Percentiles rank a stretch among this genome's conserved stretches.
These are phyloP conservation scores for Akabosia matsudoensis DNA, from an alignment of 1,140 invertebrate species.

Conservation along the genomic window DNA sequence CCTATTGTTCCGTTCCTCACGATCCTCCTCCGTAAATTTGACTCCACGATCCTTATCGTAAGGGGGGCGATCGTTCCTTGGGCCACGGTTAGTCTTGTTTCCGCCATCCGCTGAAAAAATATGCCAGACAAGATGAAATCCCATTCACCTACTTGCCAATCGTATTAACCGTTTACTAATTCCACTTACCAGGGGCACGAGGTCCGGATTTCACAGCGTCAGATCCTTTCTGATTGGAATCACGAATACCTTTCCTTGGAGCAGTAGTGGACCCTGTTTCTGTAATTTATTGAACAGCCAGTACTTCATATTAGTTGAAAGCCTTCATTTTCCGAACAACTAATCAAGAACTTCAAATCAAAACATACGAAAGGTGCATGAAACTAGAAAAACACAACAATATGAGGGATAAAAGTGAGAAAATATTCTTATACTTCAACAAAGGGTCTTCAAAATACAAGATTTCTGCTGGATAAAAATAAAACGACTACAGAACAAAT, in stretches of 20 bases:
- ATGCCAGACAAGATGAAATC: neutral
- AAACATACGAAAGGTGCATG: neutral
- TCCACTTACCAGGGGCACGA: slow-evolving; percentile 21
- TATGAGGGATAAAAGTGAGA: no score
- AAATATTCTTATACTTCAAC: no score
- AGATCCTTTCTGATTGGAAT: slow-evolving; percentile 38
- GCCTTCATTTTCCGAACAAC: neutral
- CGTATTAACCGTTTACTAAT: neutral
- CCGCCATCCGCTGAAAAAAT: slow-evolving; percentile 30
- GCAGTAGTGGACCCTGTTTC: slow-evolving; percentile 29
- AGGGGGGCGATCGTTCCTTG: slow-evolving; percentile 46
- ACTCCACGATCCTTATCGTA: slow-evolving; percentile 52
- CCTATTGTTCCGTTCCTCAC: slow-evolving; percentile 70
- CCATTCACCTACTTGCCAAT: slow-evolving; percentile 31
- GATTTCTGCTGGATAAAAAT: no score
- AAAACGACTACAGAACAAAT: no score
- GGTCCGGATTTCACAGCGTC: slow-evolving; percentile 15
- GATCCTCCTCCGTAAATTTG: slow-evolving; percentile 60
- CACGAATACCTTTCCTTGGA: slow-evolving; percentile 42
- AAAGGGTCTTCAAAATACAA: no score
- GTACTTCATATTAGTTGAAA: no score
- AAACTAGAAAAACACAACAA: neutral
- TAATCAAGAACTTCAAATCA: neutral
- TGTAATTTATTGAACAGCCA: slow-evolving; percentile 6
- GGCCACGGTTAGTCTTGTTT: slow-evolving; percentile 52